A percentile compares a stretch with the other conserved stretches of the same genome.
phyloP scores from a whole-genome alignment of 2,113 vertebrate genomes.

The Nannospalax galili region DNA sequence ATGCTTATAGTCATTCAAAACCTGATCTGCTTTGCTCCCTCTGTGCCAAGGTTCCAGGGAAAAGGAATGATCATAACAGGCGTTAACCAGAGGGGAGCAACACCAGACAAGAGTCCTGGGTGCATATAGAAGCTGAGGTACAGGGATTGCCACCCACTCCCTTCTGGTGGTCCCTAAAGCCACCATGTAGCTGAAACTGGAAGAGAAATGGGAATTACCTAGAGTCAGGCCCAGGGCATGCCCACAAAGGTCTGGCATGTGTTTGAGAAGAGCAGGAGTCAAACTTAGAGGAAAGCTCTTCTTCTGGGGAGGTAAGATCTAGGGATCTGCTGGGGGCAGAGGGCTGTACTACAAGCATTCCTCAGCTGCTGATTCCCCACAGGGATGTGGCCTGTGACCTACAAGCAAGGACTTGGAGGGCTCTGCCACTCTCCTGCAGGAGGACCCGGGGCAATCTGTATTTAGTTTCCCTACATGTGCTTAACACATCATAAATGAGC shows the following conservation, averaged over 20 bases:
- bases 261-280: background rate
- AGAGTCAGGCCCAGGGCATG: background rate
- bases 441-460: background rate
- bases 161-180: background rate
- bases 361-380: background rate
- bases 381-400: background rate
- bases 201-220: background rate
- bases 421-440: background rate
- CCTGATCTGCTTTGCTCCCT: too few species aligned
- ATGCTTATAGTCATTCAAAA: background rate
- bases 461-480: background rate
- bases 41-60: background rate
- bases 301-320: too few species aligned
- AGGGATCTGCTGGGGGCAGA: background rate
- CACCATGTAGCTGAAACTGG: background rate
- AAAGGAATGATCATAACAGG: background rate
- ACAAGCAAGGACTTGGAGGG: background rate
- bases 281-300: background rate
- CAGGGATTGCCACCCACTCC: background rate
- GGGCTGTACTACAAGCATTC: background rate
- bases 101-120: background rate
- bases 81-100: too few species aligned
- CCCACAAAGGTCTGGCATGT: background rate
- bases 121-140: fast-evolving
- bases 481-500: background rate